Conservation (phyloP, 2,113 vertebrate genomes). For the Cyprinodon brontotheroides region DNA sequence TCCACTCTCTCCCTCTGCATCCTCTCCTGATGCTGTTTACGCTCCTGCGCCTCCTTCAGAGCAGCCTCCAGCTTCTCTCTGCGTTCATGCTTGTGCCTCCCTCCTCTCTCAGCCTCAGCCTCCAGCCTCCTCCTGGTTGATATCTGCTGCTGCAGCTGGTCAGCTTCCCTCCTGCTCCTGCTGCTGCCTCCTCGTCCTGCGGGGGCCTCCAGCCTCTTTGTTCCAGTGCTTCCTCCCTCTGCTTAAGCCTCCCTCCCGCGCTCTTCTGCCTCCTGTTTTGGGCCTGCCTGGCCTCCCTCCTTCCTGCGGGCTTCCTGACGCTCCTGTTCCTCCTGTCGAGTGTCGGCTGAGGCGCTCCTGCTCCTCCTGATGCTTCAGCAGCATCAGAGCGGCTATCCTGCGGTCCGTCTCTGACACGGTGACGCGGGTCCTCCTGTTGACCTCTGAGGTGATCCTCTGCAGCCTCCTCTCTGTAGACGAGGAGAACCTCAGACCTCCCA, state of each 20-base stretch:
- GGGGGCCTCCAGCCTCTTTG: conserved; percentile 64
- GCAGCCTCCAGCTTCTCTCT: conserved; percentile 41
- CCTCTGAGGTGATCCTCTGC: conserved; percentile 54
- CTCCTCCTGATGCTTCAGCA: conserved; percentile 80
- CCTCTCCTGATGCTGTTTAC: conserved; percentile 64
- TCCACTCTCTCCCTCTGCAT: conserved; percentile 57
- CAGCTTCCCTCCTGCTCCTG: conserved; percentile 47
- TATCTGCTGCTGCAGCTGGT: conserved; percentile 38
- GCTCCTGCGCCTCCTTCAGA: conserved; percentile 45
- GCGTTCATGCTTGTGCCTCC: conserved; percentile 55
- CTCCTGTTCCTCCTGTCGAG: conserved; percentile 66
- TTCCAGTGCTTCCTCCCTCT: conserved; percentile 62
- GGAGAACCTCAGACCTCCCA: conserved; percentile 66
- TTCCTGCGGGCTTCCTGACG: conserved; percentile 72
- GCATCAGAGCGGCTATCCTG: conserved; percentile 85
- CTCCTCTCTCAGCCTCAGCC: conserved; percentile 62
- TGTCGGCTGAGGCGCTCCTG: conserved; percentile 62
- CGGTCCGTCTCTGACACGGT: conserved; percentile 77
- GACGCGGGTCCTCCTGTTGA: conserved; percentile 68
- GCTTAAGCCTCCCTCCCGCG: conserved; percentile 58
- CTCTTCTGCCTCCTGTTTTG: conserved; percentile 63
- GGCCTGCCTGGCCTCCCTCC: conserved; percentile 60
- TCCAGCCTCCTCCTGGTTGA: conserved; percentile 50
- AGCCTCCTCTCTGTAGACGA: conserved; percentile 53
- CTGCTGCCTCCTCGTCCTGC: conserved; percentile 57